These are phyloP conservation scores for Pteronotus mesoamericanus DNA, from an alignment of 2,797 vertebrate genomes.

Conservation along the genomic window DNA sequence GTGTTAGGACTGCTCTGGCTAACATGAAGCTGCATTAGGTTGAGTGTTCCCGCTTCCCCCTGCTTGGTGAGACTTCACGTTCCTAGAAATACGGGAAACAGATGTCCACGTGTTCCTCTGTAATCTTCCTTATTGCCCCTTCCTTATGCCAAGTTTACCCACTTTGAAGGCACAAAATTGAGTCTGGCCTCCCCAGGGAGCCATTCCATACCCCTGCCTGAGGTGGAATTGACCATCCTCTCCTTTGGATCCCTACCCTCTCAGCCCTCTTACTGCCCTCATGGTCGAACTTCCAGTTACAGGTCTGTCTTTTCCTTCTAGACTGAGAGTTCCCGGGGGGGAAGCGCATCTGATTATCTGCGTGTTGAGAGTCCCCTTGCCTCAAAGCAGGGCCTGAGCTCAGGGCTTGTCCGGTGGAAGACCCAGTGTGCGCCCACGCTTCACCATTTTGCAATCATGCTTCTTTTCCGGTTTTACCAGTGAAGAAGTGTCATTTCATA, in stretches of 20 bases:
- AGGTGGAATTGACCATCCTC: neutral
- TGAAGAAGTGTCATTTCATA: neutral
- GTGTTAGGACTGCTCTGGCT: neutral
- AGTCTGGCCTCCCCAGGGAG: neutral
- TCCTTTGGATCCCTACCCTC: neutral
- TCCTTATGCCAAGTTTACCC: neutral
- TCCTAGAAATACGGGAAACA: neutral
- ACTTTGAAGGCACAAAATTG: neutral
- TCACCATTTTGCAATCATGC: neutral
- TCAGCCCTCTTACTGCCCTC: neutral
- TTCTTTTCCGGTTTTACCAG: neutral
- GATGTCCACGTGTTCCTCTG: neutral
- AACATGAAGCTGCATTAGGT: neutral
- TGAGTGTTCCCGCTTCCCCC: neutral
- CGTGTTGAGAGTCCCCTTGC: neutral
- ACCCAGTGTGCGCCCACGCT: fast-evolving
- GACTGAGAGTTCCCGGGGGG: neutral
- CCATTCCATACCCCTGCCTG: neutral
- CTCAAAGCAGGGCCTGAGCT: neutral
- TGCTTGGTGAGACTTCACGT: neutral
- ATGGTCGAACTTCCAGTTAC: neutral
- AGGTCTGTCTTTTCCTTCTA: neutral
- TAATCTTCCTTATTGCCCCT: neutral
- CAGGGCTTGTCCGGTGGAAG: neutral
- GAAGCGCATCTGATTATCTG: neutral